Conservation (phyloP, 2,113 vertebrate species). For the Kobus ellipsiprymnus region DNA sequence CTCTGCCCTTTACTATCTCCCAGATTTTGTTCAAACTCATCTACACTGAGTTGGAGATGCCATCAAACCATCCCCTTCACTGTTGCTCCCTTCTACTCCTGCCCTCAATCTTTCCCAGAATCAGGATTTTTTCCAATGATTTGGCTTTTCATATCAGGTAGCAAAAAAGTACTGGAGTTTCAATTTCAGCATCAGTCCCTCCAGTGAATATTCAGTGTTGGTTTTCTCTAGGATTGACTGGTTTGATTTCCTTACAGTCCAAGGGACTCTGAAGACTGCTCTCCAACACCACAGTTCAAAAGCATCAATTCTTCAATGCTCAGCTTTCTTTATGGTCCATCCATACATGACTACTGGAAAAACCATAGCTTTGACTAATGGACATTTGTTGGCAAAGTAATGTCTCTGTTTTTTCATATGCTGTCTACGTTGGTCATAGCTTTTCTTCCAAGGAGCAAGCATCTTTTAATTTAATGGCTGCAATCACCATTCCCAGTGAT, state of each 20-base stretch:
- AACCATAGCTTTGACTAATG: not conserved
- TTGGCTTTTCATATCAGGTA: too few relatives aligned
- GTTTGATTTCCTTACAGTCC: not conserved
- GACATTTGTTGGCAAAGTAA: not conserved
- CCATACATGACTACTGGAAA: not conserved
- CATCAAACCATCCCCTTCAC: too few relatives aligned
- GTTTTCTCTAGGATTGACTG: not conserved
- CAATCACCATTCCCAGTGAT: not conserved
- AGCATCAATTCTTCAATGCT: rapidly evolving
- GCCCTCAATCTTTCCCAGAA: too few relatives aligned
- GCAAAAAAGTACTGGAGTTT: too few relatives aligned
- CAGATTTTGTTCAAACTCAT: too few relatives aligned
- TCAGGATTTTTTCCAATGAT: too few relatives aligned
- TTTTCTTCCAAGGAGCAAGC: not conserved
- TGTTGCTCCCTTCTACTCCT: too few relatives aligned
- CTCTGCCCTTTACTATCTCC: too few relatives aligned
- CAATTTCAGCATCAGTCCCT: not conserved
- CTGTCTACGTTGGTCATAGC: not conserved
- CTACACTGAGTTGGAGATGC: too few relatives aligned
- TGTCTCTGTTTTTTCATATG: not conserved
- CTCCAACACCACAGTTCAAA: not conserved
- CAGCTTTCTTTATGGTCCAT: not conserved
- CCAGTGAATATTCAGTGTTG: not conserved
- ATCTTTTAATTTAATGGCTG: not conserved
- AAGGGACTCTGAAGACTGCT: not conserved